Evolutionary conservation across 1,140 invertebrate species (phyloP).

Genomic region (Zaprionus lachaisei): DNA sequence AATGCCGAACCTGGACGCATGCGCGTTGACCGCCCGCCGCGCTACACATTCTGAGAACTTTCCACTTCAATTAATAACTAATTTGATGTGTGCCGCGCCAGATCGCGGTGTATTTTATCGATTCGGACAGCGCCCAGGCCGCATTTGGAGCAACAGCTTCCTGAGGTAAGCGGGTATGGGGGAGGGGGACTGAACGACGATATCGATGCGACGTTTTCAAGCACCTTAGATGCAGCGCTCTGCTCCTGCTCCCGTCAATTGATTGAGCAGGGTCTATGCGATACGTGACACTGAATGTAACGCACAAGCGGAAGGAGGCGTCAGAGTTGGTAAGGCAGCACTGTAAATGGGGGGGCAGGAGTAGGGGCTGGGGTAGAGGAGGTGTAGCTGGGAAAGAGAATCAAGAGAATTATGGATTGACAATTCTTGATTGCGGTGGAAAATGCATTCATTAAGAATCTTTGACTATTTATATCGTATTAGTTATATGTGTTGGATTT

Average conservation of each 20-base stretch:
- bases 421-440: slow-evolving; percentile 45
- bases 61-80: slow-evolving; percentile 83
- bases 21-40: slow-evolving; percentile 79
- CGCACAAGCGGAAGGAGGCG: slow-evolving; percentile 31
- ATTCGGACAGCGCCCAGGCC: slow-evolving; percentile 74
- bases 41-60: slow-evolving; percentile 81
- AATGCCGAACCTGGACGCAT: slow-evolving; percentile 53
- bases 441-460: neutral
- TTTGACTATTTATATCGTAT: neutral
- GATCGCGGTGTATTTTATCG: slow-evolving; percentile 79
- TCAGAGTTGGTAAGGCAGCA: neutral
- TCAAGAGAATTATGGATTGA: slow-evolving; percentile 53
- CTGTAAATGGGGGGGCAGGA: neutral
- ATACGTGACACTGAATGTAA: slow-evolving; percentile 66
- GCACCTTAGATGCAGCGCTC: slow-evolving; percentile 70
- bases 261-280: slow-evolving; percentile 75
- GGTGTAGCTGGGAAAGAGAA: neutral
- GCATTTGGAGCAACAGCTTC: slow-evolving; percentile 70
- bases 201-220: slow-evolving; percentile 58
- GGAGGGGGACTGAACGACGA: slow-evolving; percentile 29
- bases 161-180: slow-evolving; percentile 9
- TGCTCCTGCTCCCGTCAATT: slow-evolving; percentile 60
- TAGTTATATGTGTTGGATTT: no score
- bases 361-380: neutral
- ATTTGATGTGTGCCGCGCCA: slow-evolving; percentile 77